Evolutionary conservation across 2,797 vertebrate genomes (phyloP).

Genomic region (Spatula versicolor): DNA sequence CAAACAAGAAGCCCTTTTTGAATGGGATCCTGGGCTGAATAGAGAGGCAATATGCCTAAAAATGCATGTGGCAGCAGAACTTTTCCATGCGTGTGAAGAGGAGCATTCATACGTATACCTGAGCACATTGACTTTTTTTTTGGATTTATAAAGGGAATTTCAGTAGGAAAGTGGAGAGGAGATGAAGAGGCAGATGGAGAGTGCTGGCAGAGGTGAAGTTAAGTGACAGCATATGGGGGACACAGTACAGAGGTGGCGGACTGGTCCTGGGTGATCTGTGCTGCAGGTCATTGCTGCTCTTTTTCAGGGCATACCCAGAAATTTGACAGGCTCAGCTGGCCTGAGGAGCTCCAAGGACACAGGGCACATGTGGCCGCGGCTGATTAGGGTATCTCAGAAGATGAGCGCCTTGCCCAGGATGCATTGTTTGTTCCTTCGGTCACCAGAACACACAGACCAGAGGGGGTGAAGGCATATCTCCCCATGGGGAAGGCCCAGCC

Average conservation of each 20-base stretch:
- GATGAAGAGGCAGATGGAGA: not conserved
- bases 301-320: not conserved
- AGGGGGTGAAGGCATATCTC: not conserved
- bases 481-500: not conserved
- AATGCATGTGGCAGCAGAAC: not conserved
- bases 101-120: not conserved
- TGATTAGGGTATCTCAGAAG: not conserved
- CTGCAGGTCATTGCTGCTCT: not conserved
- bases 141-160: not conserved
- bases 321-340: accelerated
- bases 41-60: not conserved
- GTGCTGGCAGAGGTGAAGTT: not conserved
- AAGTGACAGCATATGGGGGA: not conserved
- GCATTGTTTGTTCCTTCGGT: not conserved
- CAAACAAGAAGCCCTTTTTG: not conserved
- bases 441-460: not conserved
- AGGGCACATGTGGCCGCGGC: not conserved
- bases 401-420: not conserved
- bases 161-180: not conserved
- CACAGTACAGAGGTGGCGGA: not conserved
- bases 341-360: not conserved
- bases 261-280: not conserved
- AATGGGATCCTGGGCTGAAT: not conserved
- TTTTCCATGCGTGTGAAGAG: not conserved
- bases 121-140: not conserved